phyloP scores from a whole-genome alignment of 2,797 vertebrate genomes.

The Pampus argenteus region DNA sequence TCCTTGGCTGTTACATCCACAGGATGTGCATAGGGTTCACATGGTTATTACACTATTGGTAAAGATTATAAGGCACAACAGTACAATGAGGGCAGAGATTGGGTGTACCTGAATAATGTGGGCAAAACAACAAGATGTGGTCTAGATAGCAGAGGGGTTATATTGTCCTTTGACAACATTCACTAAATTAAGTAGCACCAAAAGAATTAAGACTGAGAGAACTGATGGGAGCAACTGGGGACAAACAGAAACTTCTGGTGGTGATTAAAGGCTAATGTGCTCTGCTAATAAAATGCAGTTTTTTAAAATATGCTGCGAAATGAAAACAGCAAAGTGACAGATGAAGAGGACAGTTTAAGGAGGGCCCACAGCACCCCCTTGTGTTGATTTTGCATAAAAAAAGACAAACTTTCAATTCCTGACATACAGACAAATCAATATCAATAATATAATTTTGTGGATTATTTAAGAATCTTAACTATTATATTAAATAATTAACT shows the following conservation, averaged over 20 bases:
- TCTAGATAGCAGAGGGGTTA: constrained; percentile 36
- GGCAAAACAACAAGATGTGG: constrained; percentile 52
- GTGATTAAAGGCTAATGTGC: constrained; percentile 48
- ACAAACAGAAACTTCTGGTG: constrained; percentile 55
- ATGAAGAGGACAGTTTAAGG: background rate
- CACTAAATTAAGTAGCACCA: constrained; percentile 36
- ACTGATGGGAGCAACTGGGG: constrained; percentile 22
- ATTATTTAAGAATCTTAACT: background rate
- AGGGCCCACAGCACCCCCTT: constrained; percentile 49
- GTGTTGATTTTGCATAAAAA: constrained; percentile 46
- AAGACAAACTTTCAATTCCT: background rate
- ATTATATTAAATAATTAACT: background rate
- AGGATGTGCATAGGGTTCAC: constrained; percentile 23
- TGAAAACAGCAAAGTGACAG: constrained; percentile 13
- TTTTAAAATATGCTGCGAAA: constrained; percentile 35
- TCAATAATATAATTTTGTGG: background rate
- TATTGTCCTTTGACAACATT: constrained; percentile 33
- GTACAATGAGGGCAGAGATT: constrained; percentile 1
- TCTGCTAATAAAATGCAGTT: constrained; percentile 42
- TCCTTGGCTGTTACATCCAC: constrained; percentile 20
- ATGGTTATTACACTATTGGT: constrained; percentile 9
- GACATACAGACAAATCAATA: background rate
- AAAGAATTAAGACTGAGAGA: constrained; percentile 48
- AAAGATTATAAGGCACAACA: constrained; percentile 9
- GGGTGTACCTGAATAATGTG: constrained; percentile 24